These are phyloP conservation scores for Lagenorhynchus albirostris DNA, from an alignment of 2,113 vertebrate genomes.

Conservation along the genomic window DNA sequence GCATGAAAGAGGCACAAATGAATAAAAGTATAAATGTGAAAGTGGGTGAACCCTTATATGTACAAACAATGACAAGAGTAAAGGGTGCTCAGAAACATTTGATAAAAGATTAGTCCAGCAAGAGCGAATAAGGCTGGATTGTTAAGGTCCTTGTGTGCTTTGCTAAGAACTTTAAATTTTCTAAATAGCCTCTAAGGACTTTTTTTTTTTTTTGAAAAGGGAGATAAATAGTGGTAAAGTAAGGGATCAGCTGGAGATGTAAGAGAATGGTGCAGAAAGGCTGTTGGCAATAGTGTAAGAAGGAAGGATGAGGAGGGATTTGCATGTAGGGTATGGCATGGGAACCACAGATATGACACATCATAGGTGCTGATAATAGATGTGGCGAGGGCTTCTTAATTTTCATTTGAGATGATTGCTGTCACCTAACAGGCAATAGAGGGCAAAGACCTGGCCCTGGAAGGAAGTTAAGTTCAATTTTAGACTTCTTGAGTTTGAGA, in stretches of 20 bases:
- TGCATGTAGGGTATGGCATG: background rate
- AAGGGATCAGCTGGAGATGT: background rate
- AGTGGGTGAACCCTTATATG: background rate
- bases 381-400: background rate
- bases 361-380: background rate
- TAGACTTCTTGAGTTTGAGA: background rate
- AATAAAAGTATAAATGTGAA: background rate
- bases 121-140: background rate
- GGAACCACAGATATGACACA: background rate
- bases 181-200: background rate
- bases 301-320: background rate
- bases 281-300: background rate
- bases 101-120: background rate
- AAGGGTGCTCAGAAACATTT: background rate
- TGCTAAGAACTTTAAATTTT: background rate
- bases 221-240: background rate
- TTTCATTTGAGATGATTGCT: background rate
- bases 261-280: background rate
- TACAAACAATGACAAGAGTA: background rate
- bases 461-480: background rate
- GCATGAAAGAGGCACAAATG: background rate
- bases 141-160: background rate
- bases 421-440: background rate
- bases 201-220: background rate
- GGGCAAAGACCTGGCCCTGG: background rate